phyloP scores from a whole-genome alignment of 2,113 vertebrate genomes.

The Notarius quadriscutis region DNA sequence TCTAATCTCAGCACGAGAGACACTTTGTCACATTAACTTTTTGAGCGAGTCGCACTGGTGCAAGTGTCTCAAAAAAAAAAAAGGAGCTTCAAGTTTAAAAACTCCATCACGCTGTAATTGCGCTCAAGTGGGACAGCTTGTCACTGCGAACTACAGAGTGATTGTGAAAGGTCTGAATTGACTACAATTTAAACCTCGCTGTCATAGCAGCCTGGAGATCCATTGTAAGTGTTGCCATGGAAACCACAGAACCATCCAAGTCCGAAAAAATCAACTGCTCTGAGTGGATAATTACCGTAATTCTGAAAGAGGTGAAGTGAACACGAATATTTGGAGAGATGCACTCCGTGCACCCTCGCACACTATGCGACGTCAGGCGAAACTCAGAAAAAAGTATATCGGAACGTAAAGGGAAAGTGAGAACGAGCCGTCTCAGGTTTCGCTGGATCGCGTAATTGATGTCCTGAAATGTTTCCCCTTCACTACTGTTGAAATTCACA shows the following conservation, averaged over 20 bases:
- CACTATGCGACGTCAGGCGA: neutral
- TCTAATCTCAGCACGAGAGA: neutral
- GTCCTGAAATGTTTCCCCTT: neutral
- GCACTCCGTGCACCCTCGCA: neutral
- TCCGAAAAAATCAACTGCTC: neutral
- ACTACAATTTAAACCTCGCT: neutral
- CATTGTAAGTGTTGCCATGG: neutral
- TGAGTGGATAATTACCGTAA: slow-evolving; percentile 3
- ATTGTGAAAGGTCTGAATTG: neutral
- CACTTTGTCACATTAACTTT: neutral
- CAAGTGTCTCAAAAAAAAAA: neutral
- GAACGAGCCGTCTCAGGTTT: neutral
- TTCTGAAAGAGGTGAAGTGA: neutral
- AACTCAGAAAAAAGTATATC: neutral
- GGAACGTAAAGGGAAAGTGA: neutral
- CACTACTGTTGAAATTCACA: neutral
- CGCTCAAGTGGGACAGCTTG: neutral
- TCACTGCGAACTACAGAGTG: neutral
- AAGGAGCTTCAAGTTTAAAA: neutral
- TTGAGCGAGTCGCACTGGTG: neutral
- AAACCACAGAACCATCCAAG: neutral
- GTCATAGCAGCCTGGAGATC: neutral
- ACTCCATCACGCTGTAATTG: neutral
- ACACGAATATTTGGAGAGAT: neutral
- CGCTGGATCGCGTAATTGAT: neutral